A percentile compares a stretch with the other conserved stretches of the same genome.
phyloP scores from a whole-genome alignment of 2,113 vertebrate species.

The Pelecanus crispus region DNA sequence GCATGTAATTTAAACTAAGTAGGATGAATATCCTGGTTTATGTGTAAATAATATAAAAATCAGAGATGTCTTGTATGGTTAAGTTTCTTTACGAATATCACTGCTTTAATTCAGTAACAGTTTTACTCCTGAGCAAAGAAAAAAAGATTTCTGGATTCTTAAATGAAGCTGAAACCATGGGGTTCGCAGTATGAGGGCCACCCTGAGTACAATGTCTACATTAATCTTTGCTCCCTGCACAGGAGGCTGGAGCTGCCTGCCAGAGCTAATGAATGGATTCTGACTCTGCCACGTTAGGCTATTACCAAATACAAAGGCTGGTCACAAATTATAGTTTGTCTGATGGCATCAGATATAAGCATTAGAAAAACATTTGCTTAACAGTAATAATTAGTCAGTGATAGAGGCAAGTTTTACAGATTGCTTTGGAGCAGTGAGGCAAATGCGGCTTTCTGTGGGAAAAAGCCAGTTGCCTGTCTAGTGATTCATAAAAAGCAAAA shows the following conservation, averaged over 20 bases:
- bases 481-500: background rate
- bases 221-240: slow-evolving; percentile 43
- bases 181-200: background rate
- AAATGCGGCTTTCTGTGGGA: background rate
- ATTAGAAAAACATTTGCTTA: slow-evolving; percentile 57
- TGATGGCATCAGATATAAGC: slow-evolving; percentile 54
- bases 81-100: background rate
- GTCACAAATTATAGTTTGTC: slow-evolving; percentile 53
- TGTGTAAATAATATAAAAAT: background rate
- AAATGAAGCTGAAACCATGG: slow-evolving; percentile 9
- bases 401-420: slow-evolving; percentile 35
- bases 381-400: background rate
- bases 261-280: slow-evolving; percentile 50
- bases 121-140: background rate
- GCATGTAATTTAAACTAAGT: background rate
- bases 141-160: background rate
- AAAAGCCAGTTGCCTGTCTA: background rate
- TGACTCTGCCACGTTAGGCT: slow-evolving; percentile 1
- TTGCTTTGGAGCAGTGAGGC: slow-evolving; percentile 11
- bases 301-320: slow-evolving; percentile 49
- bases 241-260: slow-evolving; percentile 42
- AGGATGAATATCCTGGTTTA: background rate
- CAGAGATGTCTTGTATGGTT: background rate
- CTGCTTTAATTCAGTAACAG: slow-evolving; percentile 20
- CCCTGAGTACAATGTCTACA: background rate